Evolutionary conservation across 2,888 invertebrate species (phyloP), one percentile per base, ranked within the genome.

Genomic region (Leucania comma): DNA sequence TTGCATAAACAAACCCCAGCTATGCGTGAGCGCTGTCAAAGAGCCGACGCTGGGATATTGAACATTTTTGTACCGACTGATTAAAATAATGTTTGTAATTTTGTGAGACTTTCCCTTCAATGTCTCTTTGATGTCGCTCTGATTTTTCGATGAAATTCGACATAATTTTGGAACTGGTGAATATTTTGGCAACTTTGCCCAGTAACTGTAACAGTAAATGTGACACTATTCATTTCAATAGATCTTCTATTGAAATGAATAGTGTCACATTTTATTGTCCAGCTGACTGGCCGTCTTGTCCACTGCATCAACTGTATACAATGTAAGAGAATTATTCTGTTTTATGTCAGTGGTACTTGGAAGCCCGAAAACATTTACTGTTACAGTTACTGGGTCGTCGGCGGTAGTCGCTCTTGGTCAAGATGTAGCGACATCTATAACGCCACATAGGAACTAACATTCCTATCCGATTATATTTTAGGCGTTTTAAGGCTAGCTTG

Each of bases 11-110:
- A 74, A 81, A 82, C 81, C 86, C 78, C 63, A 81, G 87, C 77
- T 86, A 86, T 89, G 88, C 87, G 89, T 85, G 81, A 85, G 74
- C 86, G 82, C 85, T 83, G 86, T 89, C 90, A 89, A 90, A 90
- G 87, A 84, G 85, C 83, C 67, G 76, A 75, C 73, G 74, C 71
- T 65, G 80, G 80, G 72, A 76, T 83, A 85, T 85, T 85, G 78
- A 79, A 84, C 70, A 84, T 85, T 85, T 82, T 85, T 85, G 84
- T 72, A 70, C 67, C 58, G 66, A 73, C 73, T 84, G 81, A 85
- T 85, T 85, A 83, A 83, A 84, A 87, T 87, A 87, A 87, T 80
- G 63, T 81, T 74, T 58, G 63, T 66, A 69, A 77, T 80, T 73
- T 59, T 63, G 60, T 38, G 53, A 68, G 72, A 68, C 68, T 68